Evolutionary conservation across 2,888 invertebrate genomes (phyloP).

Genomic region (Strigamia transsilvanica): DNA sequence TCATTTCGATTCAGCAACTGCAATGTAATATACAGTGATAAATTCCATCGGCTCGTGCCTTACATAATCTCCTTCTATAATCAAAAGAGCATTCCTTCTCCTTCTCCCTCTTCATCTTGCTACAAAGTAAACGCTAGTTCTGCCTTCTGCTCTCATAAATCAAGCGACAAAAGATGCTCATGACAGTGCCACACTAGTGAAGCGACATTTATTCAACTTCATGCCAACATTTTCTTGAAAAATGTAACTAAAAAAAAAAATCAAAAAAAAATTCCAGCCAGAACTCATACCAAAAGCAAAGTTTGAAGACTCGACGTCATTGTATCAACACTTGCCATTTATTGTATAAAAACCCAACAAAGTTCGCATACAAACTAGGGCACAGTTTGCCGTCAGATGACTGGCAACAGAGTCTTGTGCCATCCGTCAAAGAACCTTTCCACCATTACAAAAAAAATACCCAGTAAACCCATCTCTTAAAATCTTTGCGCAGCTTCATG

Average conservation of each 20-base stretch:
- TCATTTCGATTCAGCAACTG: slow-evolving; percentile 37
- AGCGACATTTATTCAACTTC: slow-evolving; percentile 18
- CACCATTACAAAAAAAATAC: too few species aligned
- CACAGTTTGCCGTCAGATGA: not conserved
- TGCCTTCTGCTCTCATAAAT: slow-evolving; percentile 44
- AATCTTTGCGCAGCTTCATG: too few species aligned
- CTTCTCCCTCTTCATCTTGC: slow-evolving; percentile 40
- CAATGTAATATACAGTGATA: slow-evolving; percentile 16
- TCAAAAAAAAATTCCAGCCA: not conserved
- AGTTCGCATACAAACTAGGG: not conserved
- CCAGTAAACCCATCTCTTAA: too few species aligned
- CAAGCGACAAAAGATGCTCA: slow-evolving; percentile 35
- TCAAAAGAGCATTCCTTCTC: slow-evolving; percentile 28
- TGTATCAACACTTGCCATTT: slow-evolving; percentile 20
- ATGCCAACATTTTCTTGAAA: slow-evolving; percentile 12
- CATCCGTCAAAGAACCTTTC: too few species aligned
- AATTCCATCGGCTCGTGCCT: slow-evolving; percentile 35
- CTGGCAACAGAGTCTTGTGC: not conserved
- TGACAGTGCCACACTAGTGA: slow-evolving; percentile 36
- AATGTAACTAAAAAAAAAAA: not conserved
- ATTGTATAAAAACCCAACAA: not conserved
- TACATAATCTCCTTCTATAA: slow-evolving; percentile 42
- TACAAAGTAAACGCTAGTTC: slow-evolving; percentile 30
- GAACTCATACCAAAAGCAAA: not conserved
- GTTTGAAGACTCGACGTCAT: not conserved